Evolutionary conservation across 2,113 vertebrate genomes (phyloP).

Genomic region (Dipodomys spectabilis): DNA sequence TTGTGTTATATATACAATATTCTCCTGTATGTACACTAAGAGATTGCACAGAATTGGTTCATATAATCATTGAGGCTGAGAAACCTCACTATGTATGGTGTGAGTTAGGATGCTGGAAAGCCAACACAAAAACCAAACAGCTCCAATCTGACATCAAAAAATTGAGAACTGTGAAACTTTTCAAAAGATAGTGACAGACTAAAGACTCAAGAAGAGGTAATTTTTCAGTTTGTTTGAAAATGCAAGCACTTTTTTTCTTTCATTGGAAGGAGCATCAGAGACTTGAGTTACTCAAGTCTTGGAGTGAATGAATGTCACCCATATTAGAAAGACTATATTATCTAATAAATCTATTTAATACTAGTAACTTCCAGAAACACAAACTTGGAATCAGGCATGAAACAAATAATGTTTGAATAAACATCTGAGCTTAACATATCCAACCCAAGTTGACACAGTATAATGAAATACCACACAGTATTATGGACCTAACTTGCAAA

Average conservation of each 20-base stretch:
- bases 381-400: background rate
- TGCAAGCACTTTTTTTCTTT: background rate
- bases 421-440: fast-evolving
- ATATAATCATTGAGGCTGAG: background rate
- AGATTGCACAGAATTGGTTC: background rate
- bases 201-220: background rate
- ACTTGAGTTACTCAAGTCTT: background rate
- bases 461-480: background rate
- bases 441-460: background rate
- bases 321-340: too few relatives aligned
- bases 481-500: background rate
- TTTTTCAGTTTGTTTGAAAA: background rate
- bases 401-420: background rate
- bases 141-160: too few relatives aligned
- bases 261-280: background rate
- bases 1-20: background rate
- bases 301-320: background rate
- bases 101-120: background rate
- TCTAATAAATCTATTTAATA: background rate
- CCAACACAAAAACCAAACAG: background rate
- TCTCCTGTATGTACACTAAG: background rate
- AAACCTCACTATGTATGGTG: background rate
- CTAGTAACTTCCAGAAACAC: background rate
- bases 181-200: fast-evolving
- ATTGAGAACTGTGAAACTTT: too few relatives aligned